These are phyloP conservation scores for Cryptophagus acutangulus DNA, from an alignment of 2,888 invertebrate species.

Conservation along the genomic window DNA sequence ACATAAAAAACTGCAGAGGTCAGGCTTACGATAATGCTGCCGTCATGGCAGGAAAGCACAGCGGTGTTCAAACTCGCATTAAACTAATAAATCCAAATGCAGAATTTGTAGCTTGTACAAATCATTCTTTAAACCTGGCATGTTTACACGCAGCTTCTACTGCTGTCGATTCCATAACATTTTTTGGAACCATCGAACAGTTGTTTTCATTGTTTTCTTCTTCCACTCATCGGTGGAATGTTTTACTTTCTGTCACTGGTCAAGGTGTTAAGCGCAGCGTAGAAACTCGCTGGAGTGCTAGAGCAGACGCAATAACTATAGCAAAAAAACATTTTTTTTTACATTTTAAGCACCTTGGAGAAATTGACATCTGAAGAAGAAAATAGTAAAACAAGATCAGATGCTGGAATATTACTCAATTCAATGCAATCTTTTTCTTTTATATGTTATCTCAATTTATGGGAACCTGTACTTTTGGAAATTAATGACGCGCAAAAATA, in stretches of 20 bases:
- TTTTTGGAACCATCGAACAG: constrained; percentile 19
- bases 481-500: too few species aligned
- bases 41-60: constrained; percentile 21
- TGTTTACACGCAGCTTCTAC: constrained; percentile 26
- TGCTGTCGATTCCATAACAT: constrained; percentile 16
- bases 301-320: constrained; percentile 14
- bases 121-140: constrained; percentile 19
- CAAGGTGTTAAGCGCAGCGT: constrained; percentile 23
- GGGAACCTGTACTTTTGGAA: too few species aligned
- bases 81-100: constrained; percentile 24
- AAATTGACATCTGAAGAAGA: constrained; percentile 19
- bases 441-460: too few species aligned
- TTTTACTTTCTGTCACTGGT: constrained; percentile 21
- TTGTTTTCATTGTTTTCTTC: constrained; percentile 22
- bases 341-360: constrained; percentile 15
- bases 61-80: constrained; percentile 17
- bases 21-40: constrained; percentile 32
- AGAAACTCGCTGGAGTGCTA: constrained; percentile 17
- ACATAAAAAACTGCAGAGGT: constrained; percentile 29
- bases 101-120: constrained; percentile 18
- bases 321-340: constrained; percentile 13
- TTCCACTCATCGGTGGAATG: constrained; percentile 24
- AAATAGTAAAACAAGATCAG: too few species aligned
- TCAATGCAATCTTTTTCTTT: too few species aligned
- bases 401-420: too few species aligned